phyloP scores from a whole-genome alignment of 2,888 invertebrate genomes.

The Liopterus haemorrhoidalis region DNA sequence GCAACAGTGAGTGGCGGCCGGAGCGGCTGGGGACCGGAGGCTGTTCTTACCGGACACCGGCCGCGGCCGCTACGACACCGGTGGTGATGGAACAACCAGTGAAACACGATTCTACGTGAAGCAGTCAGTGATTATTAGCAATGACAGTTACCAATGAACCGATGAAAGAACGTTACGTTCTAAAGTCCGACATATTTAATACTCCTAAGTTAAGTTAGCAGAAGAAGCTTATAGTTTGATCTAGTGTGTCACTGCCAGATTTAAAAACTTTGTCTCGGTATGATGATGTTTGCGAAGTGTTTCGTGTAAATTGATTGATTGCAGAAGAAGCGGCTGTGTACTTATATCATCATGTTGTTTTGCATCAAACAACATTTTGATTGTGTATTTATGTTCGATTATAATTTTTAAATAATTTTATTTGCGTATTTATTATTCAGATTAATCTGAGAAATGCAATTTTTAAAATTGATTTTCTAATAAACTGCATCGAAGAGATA shows the following conservation, averaged over 20 bases:
- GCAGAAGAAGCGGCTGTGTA: slow-evolving; percentile 11
- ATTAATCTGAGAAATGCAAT: slow-evolving; percentile 14
- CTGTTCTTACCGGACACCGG: no score
- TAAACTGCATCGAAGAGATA: slow-evolving; percentile 12
- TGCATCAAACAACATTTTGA: slow-evolving; percentile 12
- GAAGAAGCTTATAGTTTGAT: slow-evolving; percentile 12
- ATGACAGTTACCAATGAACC: not conserved
- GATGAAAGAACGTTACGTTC: not conserved
- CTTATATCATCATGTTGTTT: slow-evolving; percentile 12
- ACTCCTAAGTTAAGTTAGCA: slow-evolving; percentile 9
- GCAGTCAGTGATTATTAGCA: not conserved
- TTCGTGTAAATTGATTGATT: no score
- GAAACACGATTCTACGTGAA: not conserved
- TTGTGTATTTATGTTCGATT: slow-evolving; percentile 10
- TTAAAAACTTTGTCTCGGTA: no score
- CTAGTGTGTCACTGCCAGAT: slow-evolving; percentile 10
- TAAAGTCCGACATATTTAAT: not conserved
- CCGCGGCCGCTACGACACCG: no score
- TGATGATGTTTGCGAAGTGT: no score
- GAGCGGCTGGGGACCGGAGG: no score
- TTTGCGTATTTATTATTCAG: slow-evolving; percentile 18
- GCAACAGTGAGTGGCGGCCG: not conserved
- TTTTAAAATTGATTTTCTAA: slow-evolving; percentile 14
- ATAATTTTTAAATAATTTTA: slow-evolving; percentile 14
- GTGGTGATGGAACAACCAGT: not conserved